Percentiles rank a stretch among this genome's conserved stretches.
These are phyloP conservation scores for Oscheius myriophilus DNA, from an alignment of 2,888 invertebrate genomes.

Conservation along the genomic window DNA sequence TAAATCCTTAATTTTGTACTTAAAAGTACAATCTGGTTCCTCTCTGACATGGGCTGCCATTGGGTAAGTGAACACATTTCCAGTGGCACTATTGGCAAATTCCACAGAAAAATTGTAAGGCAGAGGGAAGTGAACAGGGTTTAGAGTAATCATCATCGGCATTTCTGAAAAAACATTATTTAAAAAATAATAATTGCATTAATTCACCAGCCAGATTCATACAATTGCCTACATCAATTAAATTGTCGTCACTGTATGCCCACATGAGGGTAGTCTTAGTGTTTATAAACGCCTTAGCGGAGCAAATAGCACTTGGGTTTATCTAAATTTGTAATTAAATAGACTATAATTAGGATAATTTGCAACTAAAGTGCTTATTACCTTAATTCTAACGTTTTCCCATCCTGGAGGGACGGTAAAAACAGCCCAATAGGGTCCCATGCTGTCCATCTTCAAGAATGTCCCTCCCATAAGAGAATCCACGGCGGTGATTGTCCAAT, in stretches of 20 bases:
- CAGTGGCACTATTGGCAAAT: not conserved
- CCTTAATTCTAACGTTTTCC: no score
- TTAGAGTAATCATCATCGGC: constrained; percentile 5
- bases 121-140: not conserved
- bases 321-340: no score
- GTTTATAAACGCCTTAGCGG: constrained; percentile 6
- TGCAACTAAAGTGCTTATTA: no score
- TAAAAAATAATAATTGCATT: not conserved
- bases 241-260: constrained; percentile 14
- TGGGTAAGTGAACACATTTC: constrained; percentile 8
- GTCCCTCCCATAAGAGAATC: no score
- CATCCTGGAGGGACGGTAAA: no score
- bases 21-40: constrained; percentile 9
- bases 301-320: constrained; percentile 5
- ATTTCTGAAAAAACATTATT: not conserved
- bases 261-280: not conserved
- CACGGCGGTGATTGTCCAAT: constrained; percentile 13
- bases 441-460: no score
- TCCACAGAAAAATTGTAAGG: not conserved
- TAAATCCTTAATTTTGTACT: constrained; percentile 1
- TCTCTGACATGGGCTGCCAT: not conserved
- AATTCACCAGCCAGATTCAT: constrained; percentile 10
- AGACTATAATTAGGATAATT: no score
- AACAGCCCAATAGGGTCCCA: no score
- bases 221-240: constrained; percentile 17